Evolutionary conservation across 2,888 invertebrate genomes (phyloP).

Genomic region (Eilema griseolum): DNA sequence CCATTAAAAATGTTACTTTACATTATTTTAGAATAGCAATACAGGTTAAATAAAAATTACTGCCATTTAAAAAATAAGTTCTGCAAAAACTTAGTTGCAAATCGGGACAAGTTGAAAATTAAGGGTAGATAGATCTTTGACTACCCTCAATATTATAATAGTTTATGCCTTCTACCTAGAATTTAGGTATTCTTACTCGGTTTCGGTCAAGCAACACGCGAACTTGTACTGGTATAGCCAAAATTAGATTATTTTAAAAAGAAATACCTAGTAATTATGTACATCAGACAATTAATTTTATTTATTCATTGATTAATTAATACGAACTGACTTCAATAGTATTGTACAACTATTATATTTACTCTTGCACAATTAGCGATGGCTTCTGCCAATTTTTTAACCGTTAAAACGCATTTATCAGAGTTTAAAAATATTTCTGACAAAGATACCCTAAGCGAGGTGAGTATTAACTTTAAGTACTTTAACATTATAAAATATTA

Average conservation of each 20-base stretch:
- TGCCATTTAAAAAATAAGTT: neutral
- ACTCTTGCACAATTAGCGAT: slow-evolving; percentile 54
- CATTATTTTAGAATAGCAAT: neutral
- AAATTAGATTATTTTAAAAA: slow-evolving; percentile 52
- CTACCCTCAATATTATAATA: slow-evolving; percentile 34
- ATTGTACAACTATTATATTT: slow-evolving; percentile 48
- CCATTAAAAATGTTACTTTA: neutral
- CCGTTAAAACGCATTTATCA: slow-evolving; percentile 81
- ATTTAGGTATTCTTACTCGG: slow-evolving; percentile 54
- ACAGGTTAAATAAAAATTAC: neutral
- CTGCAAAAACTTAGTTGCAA: too few relatives aligned
- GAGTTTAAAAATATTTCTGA: slow-evolving; percentile 82
- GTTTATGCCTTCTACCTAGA: neutral
- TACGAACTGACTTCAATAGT: slow-evolving; percentile 61
- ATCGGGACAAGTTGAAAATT: neutral
- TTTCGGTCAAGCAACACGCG: slow-evolving; percentile 64
- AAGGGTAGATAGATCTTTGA: slow-evolving; percentile 9
- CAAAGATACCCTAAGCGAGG: slow-evolving; percentile 83
- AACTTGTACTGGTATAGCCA: slow-evolving; percentile 65
- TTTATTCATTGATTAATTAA: slow-evolving; percentile 57
- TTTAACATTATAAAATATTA: slow-evolving; percentile 5
- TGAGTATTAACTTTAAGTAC: slow-evolving; percentile 57
- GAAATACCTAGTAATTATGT: slow-evolving; percentile 56
- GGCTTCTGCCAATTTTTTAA: slow-evolving; percentile 76
- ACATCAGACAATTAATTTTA: slow-evolving; percentile 57